Conservation (phyloP, 2,888 invertebrate genomes). For the Lobophora halterata region DNA sequence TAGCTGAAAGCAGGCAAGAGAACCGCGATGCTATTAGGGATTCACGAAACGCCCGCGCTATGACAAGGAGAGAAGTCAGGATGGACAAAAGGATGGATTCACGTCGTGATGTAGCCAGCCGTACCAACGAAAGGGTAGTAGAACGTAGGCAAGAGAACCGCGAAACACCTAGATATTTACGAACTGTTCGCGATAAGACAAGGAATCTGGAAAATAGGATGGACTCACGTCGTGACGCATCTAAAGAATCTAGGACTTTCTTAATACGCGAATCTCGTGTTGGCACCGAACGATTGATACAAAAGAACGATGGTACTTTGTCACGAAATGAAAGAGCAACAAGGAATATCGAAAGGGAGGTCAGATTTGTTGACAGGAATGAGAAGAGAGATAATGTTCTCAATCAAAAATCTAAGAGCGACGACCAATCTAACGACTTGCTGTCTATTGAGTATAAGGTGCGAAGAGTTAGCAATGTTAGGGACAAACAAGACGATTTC, state of each 20-base stretch:
- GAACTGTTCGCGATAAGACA: constrained; percentile 18
- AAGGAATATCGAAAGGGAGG: constrained; percentile 6
- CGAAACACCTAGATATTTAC: constrained; percentile 3
- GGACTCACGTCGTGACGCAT: constrained; percentile 3
- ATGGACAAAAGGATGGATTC: neutral
- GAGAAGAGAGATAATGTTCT: constrained; percentile 5
- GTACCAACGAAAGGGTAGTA: neutral
- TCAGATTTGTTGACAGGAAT: neutral
- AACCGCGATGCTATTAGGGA: constrained; percentile 2
- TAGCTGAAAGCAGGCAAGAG: constrained; percentile 9
- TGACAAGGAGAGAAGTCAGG: no score
- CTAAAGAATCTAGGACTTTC: constrained; percentile 5
- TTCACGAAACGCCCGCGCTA: neutral
- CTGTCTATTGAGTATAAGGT: constrained; percentile 11
- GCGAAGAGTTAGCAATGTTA: neutral
- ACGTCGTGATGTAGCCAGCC: no score
- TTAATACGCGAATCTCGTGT: constrained; percentile 7
- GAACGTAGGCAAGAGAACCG: neutral
- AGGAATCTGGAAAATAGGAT: neutral
- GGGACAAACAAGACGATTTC: constrained; percentile 26
- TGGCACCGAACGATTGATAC: constrained; percentile 4
- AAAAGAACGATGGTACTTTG: constrained; percentile 3
- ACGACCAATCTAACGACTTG: constrained; percentile 3
- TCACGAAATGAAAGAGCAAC: constrained; percentile 12
- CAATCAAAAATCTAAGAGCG: constrained; percentile 12